Base-by-base conservation (phyloP, 1,140 invertebrate genomes). In the Lepidurus couesii region DNA sequence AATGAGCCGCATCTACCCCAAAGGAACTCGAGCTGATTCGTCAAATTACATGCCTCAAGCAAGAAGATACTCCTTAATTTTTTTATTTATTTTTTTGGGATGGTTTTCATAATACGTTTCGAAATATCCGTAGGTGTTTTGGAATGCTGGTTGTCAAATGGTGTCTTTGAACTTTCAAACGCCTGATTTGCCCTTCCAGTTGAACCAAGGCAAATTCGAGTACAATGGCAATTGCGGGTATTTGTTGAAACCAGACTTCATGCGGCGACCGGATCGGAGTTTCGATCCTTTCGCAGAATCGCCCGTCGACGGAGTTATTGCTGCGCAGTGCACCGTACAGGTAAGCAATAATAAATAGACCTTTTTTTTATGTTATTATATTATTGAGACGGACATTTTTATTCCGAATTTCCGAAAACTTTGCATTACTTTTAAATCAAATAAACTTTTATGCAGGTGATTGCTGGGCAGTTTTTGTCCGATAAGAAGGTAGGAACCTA, bases 81-180 rank as follows among this genome's bases (percentile, higher is more conserved):
- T 34, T 4, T 34, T 34, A 24, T 3, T 34, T 4, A n/a, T 34
- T 34, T 34, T 34, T 3, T 34, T 34, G 34, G 34, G 34, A 34
- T 34, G 34, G 34, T 34, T 34, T 34, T 34, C 34, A 4, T 34
- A 34, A 34, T 34, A 34, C 34, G 34, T 34, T 34, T 34, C 34
- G 34, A 3, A 78, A 16, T 74, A 78, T 82, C 44, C 80, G 75
- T 74, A 93, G 91, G 92, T 95, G 74, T 95, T 95, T 85, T 95
- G 93, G 93, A 95, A 95, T 86, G 93, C 93, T 45, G 93, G 93
- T 79, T 95, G 93, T 83, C 93, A 95, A 87, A 99, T 99, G 98
- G 98, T 99, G 13, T 97, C 98, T 0, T 87, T 99, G n/a, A 99
- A 99, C 88, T 99, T 99, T 87, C 98, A 99, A 90, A 99, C 98